Evolutionary conservation across 2,888 invertebrate species (phyloP).

Genomic region (Nephrotoma flavescens): DNA sequence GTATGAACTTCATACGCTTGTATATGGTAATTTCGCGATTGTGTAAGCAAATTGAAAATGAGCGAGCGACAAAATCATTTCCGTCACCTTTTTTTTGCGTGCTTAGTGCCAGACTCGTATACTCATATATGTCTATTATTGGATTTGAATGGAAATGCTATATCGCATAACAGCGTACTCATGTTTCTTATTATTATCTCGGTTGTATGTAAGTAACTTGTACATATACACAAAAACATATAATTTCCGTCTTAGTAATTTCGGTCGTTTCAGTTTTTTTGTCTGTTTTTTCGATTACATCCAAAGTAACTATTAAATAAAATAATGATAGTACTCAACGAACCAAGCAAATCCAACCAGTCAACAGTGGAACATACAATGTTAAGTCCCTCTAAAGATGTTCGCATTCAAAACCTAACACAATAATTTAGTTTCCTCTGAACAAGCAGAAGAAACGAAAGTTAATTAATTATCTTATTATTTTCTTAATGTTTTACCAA

Average conservation of each 20-base stretch:
- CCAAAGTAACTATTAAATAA: background rate
- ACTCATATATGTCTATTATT: background rate
- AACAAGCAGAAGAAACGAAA: background rate
- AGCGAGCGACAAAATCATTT: background rate
- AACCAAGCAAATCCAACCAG: background rate
- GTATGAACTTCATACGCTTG: background rate
- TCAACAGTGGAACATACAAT: background rate
- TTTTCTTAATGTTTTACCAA: background rate
- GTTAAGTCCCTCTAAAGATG: background rate
- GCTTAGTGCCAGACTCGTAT: background rate
- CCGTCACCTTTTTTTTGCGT: background rate
- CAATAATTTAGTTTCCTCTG: background rate
- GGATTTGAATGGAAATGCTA: background rate
- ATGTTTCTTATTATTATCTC: background rate
- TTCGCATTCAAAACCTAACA: background rate
- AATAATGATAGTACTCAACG: background rate
- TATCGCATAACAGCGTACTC: background rate
- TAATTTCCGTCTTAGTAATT: background rate
- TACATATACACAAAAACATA: background rate
- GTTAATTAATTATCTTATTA: background rate
- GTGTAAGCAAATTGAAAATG: background rate
- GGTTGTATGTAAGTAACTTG: background rate
- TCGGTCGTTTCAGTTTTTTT: background rate
- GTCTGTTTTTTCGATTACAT: background rate
- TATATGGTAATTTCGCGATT: background rate